phyloP scores from a whole-genome alignment of 35 echinoderm and acorn worm species.

The Lytechinus variegatus region DNA sequence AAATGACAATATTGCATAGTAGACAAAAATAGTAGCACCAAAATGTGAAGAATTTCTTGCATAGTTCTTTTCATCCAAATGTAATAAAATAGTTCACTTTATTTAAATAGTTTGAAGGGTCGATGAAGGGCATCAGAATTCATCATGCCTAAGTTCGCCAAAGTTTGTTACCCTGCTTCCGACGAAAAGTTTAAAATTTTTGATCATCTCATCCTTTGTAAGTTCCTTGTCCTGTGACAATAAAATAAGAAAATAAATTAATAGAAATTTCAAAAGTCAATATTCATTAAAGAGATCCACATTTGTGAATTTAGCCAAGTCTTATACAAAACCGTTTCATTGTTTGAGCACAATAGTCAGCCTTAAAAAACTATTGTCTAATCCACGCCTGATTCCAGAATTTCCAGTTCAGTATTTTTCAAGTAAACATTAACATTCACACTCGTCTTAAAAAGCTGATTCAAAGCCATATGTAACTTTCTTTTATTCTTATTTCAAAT shows the following conservation, averaged over 20 bases:
- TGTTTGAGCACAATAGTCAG: too few species aligned
- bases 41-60: not conserved
- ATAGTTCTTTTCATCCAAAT: not conserved
- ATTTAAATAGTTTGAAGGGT: not conserved
- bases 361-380: too few species aligned
- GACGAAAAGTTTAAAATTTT: constrained; percentile 75
- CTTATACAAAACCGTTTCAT: too few species aligned
- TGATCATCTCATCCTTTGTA: constrained; percentile 76
- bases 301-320: too few species aligned
- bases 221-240: constrained; percentile 72
- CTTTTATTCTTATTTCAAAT: too few species aligned
- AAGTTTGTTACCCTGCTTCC: constrained; percentile 78
- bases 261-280: not conserved
- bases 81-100: constrained; percentile 3
- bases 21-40: not conserved
- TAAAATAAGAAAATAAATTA: constrained; percentile 34
- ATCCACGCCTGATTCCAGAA: too few species aligned
- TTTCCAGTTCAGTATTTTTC: too few species aligned
- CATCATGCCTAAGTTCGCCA: constrained; percentile 81
- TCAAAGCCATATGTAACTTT: too few species aligned
- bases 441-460: too few species aligned
- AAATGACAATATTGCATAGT: not conserved
- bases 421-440: too few species aligned
- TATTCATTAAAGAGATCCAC: too few species aligned
- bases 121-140: constrained; percentile 63